Base-by-base conservation (phyloP, 2,888 invertebrate species). In the Melanostoma scalare region DNA sequence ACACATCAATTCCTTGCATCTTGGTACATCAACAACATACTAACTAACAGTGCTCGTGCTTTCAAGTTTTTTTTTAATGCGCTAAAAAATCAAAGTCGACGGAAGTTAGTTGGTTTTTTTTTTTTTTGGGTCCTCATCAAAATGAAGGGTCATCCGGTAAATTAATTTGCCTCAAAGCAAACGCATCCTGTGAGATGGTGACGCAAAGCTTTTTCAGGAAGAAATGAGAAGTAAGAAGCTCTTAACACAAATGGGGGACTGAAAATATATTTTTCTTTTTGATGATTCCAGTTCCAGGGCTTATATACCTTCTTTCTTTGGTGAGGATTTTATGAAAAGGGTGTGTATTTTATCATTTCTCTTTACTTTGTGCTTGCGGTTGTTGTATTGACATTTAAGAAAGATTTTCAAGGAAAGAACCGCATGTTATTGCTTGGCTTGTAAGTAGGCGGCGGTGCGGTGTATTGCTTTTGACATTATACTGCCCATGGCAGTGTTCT, bases 101-200 rank as follows among this genome's bases (percentile, higher is more conserved):
- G 82, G 82, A 82, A 82, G 78, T 68, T 78, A 20, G 3, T 52
- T 58, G 10, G 50, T 60, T 63, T 60, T 72, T 48, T 55, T 10
- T 58, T 2, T 31, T 10, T 36, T 67, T 71, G 74, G 65, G 75
- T 84, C 71, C 74, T 84, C 74, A 61, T 84, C 78, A 84, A 84
- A 84, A 79, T 75, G 74, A 84, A 79, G 79, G 84, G 84, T 84
- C 84, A 71, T 82, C 84, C 84, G 84, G 84, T 84, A 84, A 84
- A 84, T 84, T 84, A 84, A 84, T 84, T 84, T 74, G 84, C 84
- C 84, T 75, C 67, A 44, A 44, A 79, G 79, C 78, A 38, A 63
- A n/a, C n/a, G 63, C 61, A 61, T 74, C 58, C 61, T 74, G 61
- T 56, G 48, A 58, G 52, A 52, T 82, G 68, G 48, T 53, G 44